These are phyloP conservation scores for Drosophila pachea DNA, from an alignment of 1,140 invertebrate genomes.

Conservation along the genomic window DNA sequence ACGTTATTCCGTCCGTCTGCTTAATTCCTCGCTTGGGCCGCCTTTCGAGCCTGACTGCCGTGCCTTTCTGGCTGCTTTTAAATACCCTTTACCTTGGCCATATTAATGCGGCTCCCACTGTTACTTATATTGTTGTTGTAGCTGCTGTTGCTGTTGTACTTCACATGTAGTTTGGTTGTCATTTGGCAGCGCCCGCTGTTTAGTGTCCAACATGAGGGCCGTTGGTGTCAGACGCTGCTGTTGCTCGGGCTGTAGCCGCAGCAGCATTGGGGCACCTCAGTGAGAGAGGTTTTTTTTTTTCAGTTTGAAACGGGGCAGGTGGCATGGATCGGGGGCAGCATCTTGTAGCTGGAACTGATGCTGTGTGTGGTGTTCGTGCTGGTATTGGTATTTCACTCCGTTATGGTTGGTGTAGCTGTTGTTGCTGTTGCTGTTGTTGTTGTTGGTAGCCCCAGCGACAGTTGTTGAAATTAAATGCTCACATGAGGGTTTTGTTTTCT, in stretches of 20 bases:
- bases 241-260: constrained; percentile 36
- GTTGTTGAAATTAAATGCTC: constrained; percentile 78
- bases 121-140: constrained; percentile 58
- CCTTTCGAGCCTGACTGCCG: constrained; percentile 6
- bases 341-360: constrained; percentile 41
- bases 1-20: constrained; percentile 56
- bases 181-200: constrained; percentile 77
- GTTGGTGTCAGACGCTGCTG: constrained; percentile 67
- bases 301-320: neutral
- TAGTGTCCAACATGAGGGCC: constrained; percentile 77
- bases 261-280: constrained; percentile 30
- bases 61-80: constrained; percentile 70
- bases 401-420: constrained; percentile 40
- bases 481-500: constrained; percentile 75
- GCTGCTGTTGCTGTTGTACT: constrained; percentile 70
- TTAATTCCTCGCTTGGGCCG: constrained; percentile 38
- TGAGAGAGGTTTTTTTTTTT: neutral
- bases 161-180: constrained; percentile 76
- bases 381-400: constrained; percentile 63
- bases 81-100: constrained; percentile 76
- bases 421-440: constrained; percentile 41
- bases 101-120: constrained; percentile 76
- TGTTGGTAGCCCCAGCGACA: constrained; percentile 66
- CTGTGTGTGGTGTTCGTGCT: constrained; percentile 32
- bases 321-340: constrained; percentile 15